Evolutionary conservation across 2,888 invertebrate species (phyloP), one percentile per base, ranked within the genome.

Genomic region (Subacronicta megacephala): DNA sequence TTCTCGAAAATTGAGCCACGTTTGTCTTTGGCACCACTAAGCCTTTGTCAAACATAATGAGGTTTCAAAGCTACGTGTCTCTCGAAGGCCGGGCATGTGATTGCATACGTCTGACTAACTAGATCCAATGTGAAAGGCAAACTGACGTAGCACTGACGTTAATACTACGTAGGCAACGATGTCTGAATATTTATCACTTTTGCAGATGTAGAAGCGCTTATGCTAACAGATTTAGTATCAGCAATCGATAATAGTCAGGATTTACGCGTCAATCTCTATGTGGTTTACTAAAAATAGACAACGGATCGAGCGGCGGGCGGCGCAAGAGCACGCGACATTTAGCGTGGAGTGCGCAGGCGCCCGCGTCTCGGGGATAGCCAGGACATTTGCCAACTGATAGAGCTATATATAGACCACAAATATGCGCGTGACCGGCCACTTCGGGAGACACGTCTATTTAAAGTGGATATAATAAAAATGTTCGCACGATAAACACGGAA

Each of bases 351-450:
- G 71, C 77, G 80, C 82, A 80, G 72, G 71, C 77, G 80, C 72
- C 69, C 66, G 71, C 77, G 80, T 72, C 69, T 66, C 62, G 62
- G 75, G 75, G 77, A 78, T 81, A 77, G 72, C 76, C 81, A 84
- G 84, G 80, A 87, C 88, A 83, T 87, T 85, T 93, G 93, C 93
- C 93, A 93, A 93, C 85, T 87, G 89, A 93, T 90, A 87, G 89
- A 86, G 74, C 81, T 93, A 93, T 88, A 85, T 87, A 85, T 92
- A 90, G 75, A 76, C 40, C 78, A 75, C 80, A 86, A 88, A 84
- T 89, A 89, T 88, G 89, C 93, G 90, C 91, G 92, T 93, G 92
- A 90, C 89, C 88, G 67, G 81, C 83, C 83, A 88, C 88, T 92
- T 88, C 78, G 81, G 85, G 75, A 84, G 78, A 82, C 81, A 67